phyloP scores from a whole-genome alignment of 2,888 invertebrate genomes.

The Philopedon plagiatum region DNA sequence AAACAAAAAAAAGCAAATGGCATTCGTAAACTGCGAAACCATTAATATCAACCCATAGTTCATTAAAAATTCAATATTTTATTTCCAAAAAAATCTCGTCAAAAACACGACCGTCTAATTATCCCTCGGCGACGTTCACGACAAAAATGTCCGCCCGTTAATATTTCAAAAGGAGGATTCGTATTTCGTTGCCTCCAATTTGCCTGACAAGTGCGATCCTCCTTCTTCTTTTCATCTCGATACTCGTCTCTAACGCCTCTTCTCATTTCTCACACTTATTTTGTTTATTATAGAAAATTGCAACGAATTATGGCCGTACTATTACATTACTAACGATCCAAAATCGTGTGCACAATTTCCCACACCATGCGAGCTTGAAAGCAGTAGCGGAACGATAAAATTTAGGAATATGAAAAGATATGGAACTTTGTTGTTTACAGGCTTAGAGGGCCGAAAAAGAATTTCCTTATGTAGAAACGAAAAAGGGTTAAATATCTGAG shows the following conservation, averaged over 20 bases:
- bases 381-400: conserved; percentile 13
- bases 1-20: conserved; percentile 1
- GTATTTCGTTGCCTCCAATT: conserved; percentile 40
- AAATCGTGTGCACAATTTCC: conserved; percentile 27
- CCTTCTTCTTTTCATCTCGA: conserved; percentile 31
- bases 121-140: conserved; percentile 18
- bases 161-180: conserved; percentile 31
- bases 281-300: conserved; percentile 60
- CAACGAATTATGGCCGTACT: conserved; percentile 55
- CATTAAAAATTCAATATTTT: conserved; percentile 38
- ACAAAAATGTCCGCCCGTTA: conserved; percentile 41
- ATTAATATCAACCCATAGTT: conserved; percentile 27
- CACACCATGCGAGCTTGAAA: conserved; percentile 8
- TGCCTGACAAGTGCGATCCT: conserved; percentile 33
- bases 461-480: no score
- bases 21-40: conserved; percentile 28
- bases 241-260: conserved; percentile 46
- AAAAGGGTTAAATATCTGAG: no score
- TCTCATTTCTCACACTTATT: conserved; percentile 57
- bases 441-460: no score
- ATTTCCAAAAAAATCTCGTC: conserved; percentile 29
- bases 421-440: no score
- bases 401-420: not conserved
- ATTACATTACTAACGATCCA: conserved; percentile 25
- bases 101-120: conserved; percentile 37